Percentiles rank a stretch among this genome's conserved stretches.
These are phyloP conservation scores for Cyprinodon brontotheroides DNA, from an alignment of 2,113 vertebrate genomes.

Conservation along the genomic window DNA sequence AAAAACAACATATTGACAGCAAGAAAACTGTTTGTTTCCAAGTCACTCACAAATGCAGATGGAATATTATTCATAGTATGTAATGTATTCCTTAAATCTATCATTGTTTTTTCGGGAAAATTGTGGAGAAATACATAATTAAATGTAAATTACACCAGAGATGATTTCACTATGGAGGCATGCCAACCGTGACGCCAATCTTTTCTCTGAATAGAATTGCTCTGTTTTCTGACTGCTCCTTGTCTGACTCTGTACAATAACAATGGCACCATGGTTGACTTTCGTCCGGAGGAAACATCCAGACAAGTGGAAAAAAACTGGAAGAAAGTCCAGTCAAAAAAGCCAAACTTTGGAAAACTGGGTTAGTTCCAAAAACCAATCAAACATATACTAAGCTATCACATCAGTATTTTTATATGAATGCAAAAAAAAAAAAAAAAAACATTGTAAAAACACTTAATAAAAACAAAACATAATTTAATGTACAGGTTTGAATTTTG, in stretches of 20 bases:
- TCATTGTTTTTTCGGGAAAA: not conserved
- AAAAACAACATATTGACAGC: not conserved
- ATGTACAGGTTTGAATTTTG: too few species aligned
- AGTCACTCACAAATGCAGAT: not conserved
- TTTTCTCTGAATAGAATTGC: not conserved
- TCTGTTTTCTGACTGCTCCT: not conserved
- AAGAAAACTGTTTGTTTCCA: not conserved
- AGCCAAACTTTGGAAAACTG: too few species aligned
- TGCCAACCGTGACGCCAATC: not conserved
- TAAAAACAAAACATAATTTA: too few species aligned
- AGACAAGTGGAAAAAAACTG: too few species aligned
- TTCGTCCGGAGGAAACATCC: too few species aligned
- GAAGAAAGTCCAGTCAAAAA: too few species aligned
- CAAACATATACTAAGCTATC: too few species aligned
- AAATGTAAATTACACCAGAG: not conserved
- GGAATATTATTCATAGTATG: not conserved
- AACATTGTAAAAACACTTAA: too few species aligned
- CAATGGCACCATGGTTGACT: not conserved
- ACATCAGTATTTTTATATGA: too few species aligned
- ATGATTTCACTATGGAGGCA: not conserved
- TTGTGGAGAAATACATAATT: not conserved
- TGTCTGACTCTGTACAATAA: not conserved
- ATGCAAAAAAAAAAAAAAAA: too few species aligned
- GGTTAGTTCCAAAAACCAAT: too few species aligned
- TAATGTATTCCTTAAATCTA: not conserved